Evolutionary conservation across 1,140 invertebrate species (phyloP).

Genomic region (Ceratoteleas bidentatus): DNA sequence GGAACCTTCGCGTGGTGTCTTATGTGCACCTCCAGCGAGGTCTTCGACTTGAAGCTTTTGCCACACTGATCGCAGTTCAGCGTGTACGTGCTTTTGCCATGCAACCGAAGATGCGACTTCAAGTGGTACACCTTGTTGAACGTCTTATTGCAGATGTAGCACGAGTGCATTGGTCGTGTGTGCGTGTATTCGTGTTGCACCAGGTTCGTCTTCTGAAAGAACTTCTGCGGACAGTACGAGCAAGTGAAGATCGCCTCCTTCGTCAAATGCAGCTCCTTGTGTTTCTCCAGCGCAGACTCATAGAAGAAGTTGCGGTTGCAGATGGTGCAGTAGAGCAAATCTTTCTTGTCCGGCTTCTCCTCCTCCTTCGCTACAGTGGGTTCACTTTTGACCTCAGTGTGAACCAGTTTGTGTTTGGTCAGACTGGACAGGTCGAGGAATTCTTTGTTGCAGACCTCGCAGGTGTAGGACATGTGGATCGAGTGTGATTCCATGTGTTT

Average conservation of each 20-base stretch:
- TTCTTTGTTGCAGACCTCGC: conserved; percentile 21
- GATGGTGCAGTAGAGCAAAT: conserved; percentile 15
- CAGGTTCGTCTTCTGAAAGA: conserved; percentile 48
- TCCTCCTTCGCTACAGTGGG: too few species aligned
- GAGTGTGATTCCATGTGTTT: conserved; percentile 25
- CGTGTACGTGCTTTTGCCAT: too few species aligned
- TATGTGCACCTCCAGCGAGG: too few species aligned
- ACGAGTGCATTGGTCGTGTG: too few species aligned
- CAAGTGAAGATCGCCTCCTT: conserved; percentile 32
- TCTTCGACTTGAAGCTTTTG: too few species aligned
- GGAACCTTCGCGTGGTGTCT: too few species aligned
- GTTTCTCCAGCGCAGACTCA: conserved; percentile 42
- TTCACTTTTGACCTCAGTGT: conserved; percentile 1
- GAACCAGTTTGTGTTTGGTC: conserved; percentile 5
- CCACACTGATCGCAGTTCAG: too few species aligned
- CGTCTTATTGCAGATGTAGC: too few species aligned
- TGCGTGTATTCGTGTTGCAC: too few species aligned
- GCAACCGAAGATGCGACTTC: too few species aligned
- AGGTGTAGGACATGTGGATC: conserved; percentile 3
- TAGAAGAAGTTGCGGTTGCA: conserved; percentile 47
- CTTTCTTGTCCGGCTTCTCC: neutral
- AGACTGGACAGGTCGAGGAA: conserved; percentile 17
- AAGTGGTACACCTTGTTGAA: too few species aligned
- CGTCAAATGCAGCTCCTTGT: conserved; percentile 34
- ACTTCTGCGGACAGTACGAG: conserved; percentile 39